phyloP scores from a whole-genome alignment of 2,797 vertebrate species.

The Catostomus latipinnis region DNA sequence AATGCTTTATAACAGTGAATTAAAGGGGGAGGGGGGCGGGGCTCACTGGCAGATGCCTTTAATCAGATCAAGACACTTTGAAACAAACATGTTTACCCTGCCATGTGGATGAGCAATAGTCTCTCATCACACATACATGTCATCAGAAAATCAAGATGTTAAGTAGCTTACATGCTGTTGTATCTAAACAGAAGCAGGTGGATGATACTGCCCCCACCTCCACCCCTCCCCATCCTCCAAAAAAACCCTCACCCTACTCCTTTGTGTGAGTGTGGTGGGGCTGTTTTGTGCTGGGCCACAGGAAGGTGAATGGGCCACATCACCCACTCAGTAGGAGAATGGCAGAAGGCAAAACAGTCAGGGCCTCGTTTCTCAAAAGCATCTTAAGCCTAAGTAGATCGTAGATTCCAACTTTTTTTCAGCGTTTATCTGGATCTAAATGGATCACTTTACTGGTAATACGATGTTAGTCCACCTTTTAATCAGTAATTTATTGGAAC shows the following conservation, averaged over 20 bases:
- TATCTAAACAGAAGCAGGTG: slow-evolving; percentile 62
- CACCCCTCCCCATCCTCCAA: slow-evolving; percentile 19
- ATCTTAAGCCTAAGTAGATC: too few species aligned
- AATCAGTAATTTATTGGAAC: too few species aligned
- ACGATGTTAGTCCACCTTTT: too few species aligned
- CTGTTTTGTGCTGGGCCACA: slow-evolving; percentile 56
- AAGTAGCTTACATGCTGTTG: slow-evolving; percentile 48
- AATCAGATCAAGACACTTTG: slow-evolving; percentile 62
- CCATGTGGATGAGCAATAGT: slow-evolving; percentile 2
- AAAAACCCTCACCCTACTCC: slow-evolving; percentile 44
- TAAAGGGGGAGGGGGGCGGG: neutral
- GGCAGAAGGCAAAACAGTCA: slow-evolving; percentile 49
- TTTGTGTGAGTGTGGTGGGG: slow-evolving; percentile 49
- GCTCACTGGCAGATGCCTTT: slow-evolving; percentile 61
- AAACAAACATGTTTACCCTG: slow-evolving; percentile 67
- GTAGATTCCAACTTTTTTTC: too few species aligned
- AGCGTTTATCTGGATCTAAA: too few species aligned
- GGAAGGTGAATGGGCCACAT: slow-evolving; percentile 64
- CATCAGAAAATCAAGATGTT: neutral
- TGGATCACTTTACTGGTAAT: too few species aligned
- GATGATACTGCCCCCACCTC: slow-evolving; percentile 43
- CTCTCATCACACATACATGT: neutral
- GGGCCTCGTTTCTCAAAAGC: too few species aligned
- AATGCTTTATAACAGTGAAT: neutral
- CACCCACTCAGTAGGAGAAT: slow-evolving; percentile 53